Percentiles rank a stretch among this genome's conserved stretches.
Evolutionary conservation across 1,140 invertebrate genomes (phyloP).

Genomic region (Hermetia illucens): DNA sequence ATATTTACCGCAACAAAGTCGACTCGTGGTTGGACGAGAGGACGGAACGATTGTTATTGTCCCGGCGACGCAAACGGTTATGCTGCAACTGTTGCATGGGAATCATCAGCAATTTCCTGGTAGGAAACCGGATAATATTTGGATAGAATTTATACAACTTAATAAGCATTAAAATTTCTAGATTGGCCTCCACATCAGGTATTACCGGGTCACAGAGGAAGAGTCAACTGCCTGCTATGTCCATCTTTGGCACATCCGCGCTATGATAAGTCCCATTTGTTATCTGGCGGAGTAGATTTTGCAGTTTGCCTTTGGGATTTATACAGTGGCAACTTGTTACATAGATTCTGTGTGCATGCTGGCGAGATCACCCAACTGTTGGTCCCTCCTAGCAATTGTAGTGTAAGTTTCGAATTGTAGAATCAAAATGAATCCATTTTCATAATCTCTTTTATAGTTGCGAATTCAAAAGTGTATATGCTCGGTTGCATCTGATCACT

Average conservation of each 20-base stretch:
- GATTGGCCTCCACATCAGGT: constrained; percentile 85
- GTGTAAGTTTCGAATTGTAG: constrained; percentile 41
- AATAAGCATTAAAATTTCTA: constrained; percentile 23
- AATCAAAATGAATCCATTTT: constrained; percentile 7
- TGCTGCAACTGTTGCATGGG: constrained; percentile 83
- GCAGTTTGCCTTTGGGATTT: constrained; percentile 97
- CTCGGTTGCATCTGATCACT: constrained; percentile 94
- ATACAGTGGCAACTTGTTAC: constrained; percentile 74
- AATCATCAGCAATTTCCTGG: constrained; percentile 78
- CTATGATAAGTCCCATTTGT: constrained; percentile 80
- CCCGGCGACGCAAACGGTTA: constrained; percentile 88
- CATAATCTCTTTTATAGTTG: constrained; percentile 40
- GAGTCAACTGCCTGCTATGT: constrained; percentile 91
- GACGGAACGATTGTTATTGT: constrained; percentile 96
- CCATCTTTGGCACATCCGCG: constrained; percentile 84
- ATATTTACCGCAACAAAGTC: constrained; percentile 83
- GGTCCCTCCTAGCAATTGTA: constrained; percentile 84
- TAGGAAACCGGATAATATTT: constrained; percentile 22
- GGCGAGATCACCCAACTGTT: constrained; percentile 81
- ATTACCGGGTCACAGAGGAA: constrained; percentile 77
- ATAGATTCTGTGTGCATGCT: constrained; percentile 94
- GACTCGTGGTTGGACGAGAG: constrained; percentile 84
- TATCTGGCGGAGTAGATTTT: constrained; percentile 96
- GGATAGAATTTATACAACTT: constrained; percentile 1
- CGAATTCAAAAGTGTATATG: constrained; percentile 91